Base-by-base conservation (phyloP, 2,888 invertebrate species). In the Chaitophorus viminalis region DNA sequence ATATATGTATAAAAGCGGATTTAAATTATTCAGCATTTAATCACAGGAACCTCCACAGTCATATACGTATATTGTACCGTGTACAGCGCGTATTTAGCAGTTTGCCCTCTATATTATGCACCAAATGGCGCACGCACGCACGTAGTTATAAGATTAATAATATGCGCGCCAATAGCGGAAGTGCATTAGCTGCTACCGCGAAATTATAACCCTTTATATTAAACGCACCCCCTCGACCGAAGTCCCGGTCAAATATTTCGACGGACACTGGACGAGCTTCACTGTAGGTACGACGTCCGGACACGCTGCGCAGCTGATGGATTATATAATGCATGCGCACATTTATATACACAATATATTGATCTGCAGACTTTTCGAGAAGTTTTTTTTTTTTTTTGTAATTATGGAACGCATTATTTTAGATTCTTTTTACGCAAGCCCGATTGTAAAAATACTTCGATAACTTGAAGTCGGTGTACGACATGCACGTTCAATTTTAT, bases 1-100 rank as follows among this genome's bases (percentile, higher is more conserved):
- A 6, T 17, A 25, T 11, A 39, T 29, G 21, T 6, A 36, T 18
- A 70, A 2, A 72, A 54, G 46, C 65, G 79, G 54, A 54, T 86
- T 86, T 79, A 79, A 86, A 86, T 86, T 86, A 86, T 86, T 86
- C 86, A 79, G 33, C 70, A 39, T 86, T 79, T 72, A 60, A 79
- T 79, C 86, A 72, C 54, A 33, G 78, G 36, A 33, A 86, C 54
- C 54, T 78, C 72, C 46, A 31, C 46, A 46, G 31, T 78, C 74
- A 25, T 25, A 25, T 25, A 18, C 9, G 65, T 65, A 52, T 11
- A 31, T 31, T 17, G 21, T 21, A 54, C 14, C 25, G 31, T 60
- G 3, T 74, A 25, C 31, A 14, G 33, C 6, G 36, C 74, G 36
- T 74, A 29, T 68, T 60, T 68, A n/a, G 3, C 9, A n/a, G 9